Percentiles rank a stretch among this genome's conserved stretches.
Conservation (phyloP, 1,140 invertebrate genomes). For the Babylonia areolata region DNA sequence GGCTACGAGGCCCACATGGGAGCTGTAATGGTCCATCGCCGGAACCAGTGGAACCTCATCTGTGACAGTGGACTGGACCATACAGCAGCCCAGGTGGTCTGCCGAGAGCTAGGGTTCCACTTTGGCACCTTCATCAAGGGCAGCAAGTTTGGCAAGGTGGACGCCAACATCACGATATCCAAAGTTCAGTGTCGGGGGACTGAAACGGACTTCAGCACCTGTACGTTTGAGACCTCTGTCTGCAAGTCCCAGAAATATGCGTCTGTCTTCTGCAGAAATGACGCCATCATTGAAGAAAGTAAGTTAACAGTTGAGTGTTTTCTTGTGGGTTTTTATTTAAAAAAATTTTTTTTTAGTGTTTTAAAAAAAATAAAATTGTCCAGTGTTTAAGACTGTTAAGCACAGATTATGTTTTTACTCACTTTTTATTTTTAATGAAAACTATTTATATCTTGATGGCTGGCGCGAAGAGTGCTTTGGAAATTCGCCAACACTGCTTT, state of each 20-base stretch:
- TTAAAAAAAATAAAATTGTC: too few relatives aligned
- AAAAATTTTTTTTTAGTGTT: too few relatives aligned
- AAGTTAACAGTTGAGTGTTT: too few relatives aligned
- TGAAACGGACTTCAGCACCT: conserved; percentile 48
- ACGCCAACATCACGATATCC: conserved; percentile 46
- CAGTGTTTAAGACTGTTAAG: too few relatives aligned
- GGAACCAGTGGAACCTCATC: conserved; percentile 59
- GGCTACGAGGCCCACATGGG: conserved; percentile 58
- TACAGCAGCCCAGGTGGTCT: conserved; percentile 53
- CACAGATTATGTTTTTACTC: too few relatives aligned
- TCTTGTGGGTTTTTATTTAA: too few relatives aligned
- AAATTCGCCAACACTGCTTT: too few relatives aligned
- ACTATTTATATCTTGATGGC: too few relatives aligned
- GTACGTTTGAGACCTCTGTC: not conserved
- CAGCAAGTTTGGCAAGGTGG: conserved; percentile 54
- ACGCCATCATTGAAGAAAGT: conserved; percentile 53
- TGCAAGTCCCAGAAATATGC: conserved; percentile 56
- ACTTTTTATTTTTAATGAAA: too few relatives aligned
- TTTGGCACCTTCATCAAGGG: conserved; percentile 48
- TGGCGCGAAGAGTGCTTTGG: too few relatives aligned
- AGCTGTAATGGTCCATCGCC: conserved; percentile 58
- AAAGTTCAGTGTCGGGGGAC: conserved; percentile 54
- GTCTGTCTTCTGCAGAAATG: conserved; percentile 61
- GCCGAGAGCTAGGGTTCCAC: conserved; percentile 45
- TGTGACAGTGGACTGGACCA: conserved; percentile 61